Conservation (phyloP, 1,140 invertebrate species). For the Calosoma granatense region DNA sequence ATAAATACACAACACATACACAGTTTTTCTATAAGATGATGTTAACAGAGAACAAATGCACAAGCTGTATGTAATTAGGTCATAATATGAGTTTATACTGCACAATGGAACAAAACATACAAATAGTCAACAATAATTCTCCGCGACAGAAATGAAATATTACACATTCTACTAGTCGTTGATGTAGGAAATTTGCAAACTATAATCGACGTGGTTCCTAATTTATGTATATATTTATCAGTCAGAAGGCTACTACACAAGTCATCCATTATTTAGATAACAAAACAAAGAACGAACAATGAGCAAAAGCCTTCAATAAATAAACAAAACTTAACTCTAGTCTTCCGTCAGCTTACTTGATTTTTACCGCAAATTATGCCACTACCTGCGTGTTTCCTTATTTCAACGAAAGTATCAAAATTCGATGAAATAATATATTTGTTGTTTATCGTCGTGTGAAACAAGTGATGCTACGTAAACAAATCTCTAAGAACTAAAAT, state of each 20-base stretch:
- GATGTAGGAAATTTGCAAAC: too few species aligned
- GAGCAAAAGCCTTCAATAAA: not conserved
- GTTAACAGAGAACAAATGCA: conserved; percentile 7
- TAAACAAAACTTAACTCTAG: not conserved
- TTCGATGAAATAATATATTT: too few species aligned
- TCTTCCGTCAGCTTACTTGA: not conserved
- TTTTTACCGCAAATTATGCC: not conserved
- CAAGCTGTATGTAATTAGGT: not conserved
- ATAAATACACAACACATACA: conserved; percentile 3
- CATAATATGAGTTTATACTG: not conserved
- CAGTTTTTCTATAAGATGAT: conserved; percentile 6
- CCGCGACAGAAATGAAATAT: too few species aligned
- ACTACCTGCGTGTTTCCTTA: too few species aligned
- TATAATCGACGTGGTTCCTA: too few species aligned
- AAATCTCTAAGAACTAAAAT: too few species aligned
- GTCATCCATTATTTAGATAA: not conserved
- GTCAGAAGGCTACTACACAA: conserved; percentile 1
- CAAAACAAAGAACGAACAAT: not conserved
- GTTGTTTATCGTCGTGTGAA: too few species aligned
- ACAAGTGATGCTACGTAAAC: too few species aligned
- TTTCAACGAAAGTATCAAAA: too few species aligned
- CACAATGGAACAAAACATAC: conserved; percentile 3
- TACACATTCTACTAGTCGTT: too few species aligned
- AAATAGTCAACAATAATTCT: not conserved
- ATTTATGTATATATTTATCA: not conserved